Base-by-base conservation (phyloP, 2,888 invertebrate genomes). In the Vanessa cardui region DNA sequence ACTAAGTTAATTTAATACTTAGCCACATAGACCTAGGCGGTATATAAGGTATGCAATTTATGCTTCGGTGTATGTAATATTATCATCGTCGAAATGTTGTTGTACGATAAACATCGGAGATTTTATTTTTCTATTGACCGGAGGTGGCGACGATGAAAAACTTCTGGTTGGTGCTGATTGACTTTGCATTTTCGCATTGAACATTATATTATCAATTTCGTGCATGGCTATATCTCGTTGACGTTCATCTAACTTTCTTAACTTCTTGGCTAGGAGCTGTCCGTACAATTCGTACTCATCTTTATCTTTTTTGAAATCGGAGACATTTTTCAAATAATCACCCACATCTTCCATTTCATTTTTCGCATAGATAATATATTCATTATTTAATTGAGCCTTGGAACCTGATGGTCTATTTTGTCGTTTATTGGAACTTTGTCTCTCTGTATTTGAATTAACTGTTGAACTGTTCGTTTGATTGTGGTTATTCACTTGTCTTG, bases 181-280 rank as follows among this genome's bases (percentile, higher is more conserved):
- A 31, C 77, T 82, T 64, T 86, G 81, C 82, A 88, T 89, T 82
- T 88, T 90, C 15, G 84, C 86, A 58, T 84, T 85, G 77, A 89
- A 91, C 84, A 91, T 86, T 49, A 91, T 85, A 68, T 88, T 89
- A 69, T 92, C 91, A 12, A 92, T 90, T 68, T 92, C 90, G 63
- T 92, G 90, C 91, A 92, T 91, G 5, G 88, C 87, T 20, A 87
- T 73, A 71, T 92, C 91, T 4, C 92, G 82, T 69, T 91, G 87
- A 44, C 83, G 82, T 74, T 91, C 92, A 56, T 90, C 86, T 52
- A 92, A 72, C 73, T 87, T 90, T 70, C 86, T 83, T 58, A 93
- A 74, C 74, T 92, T 93, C 69, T 87, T 92, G 2, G 89, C 91
- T 61, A 93, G 74, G 9, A 93, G 77, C 74, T 87, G 87, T 1